A percentile compares a stretch with the other conserved stretches of the same genome.
phyloP scores from a whole-genome alignment of 2,797 vertebrate species.

The Parauchenoglanis ngamensis region DNA sequence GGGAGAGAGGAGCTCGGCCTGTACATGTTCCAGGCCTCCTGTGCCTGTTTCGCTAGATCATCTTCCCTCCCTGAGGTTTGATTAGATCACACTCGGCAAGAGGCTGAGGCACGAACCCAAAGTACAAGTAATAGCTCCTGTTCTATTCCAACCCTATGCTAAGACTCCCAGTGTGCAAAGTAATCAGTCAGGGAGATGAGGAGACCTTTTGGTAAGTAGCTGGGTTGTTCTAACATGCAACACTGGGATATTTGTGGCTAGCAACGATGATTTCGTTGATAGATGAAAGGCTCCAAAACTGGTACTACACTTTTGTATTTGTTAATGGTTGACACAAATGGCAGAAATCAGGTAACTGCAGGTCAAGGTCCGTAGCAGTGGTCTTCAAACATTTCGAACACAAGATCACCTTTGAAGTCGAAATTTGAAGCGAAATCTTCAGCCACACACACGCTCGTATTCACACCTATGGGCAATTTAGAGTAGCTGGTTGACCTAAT shows the following conservation, averaged over 20 bases:
- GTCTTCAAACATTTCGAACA: not conserved
- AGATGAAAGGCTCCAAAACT: not conserved
- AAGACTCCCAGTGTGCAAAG: conserved; percentile 4
- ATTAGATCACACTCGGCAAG: conserved; percentile 28
- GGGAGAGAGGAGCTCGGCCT: conserved; percentile 5
- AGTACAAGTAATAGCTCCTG: conserved; percentile 17
- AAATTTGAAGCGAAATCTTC: not conserved
- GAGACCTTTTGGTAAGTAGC: not conserved
- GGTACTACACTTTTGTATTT: not conserved
- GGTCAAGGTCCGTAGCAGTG: not conserved
- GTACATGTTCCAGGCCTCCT: conserved; percentile 37
- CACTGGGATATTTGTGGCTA: conserved; percentile 3
- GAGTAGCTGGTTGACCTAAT: too few species aligned
- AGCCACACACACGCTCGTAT: too few species aligned
- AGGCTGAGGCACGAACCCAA: conserved; percentile 10
- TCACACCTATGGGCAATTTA: too few species aligned
- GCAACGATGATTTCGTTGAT: not conserved
- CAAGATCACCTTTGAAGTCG: not conserved
- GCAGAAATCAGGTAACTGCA: not conserved
- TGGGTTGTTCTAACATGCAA: not conserved
- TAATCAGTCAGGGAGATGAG: conserved; percentile 17
- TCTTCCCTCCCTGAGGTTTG: conserved; percentile 28
- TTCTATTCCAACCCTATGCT: conserved; percentile 6
- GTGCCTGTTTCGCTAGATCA: conserved; percentile 26
- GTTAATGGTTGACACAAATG: not conserved